Evolutionary conservation across 2,797 vertebrate species (phyloP).

Genomic region (Lates japonicus): DNA sequence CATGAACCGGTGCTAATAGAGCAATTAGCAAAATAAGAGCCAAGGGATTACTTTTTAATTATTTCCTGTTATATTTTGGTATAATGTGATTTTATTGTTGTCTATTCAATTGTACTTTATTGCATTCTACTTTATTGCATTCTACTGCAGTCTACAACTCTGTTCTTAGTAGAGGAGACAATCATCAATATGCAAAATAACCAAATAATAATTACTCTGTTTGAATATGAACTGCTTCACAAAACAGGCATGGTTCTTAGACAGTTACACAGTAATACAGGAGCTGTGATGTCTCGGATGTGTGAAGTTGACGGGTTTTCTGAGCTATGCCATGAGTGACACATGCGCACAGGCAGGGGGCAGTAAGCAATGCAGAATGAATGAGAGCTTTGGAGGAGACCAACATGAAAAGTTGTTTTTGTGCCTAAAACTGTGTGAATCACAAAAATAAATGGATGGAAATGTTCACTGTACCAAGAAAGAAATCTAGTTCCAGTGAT

Average conservation of each 20-base stretch:
- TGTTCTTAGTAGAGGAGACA: not conserved
- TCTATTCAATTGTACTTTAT: not conserved
- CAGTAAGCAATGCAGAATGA: too few relatives aligned
- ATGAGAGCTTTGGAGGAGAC: too few relatives aligned
- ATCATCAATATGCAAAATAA: not conserved
- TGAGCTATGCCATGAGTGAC: too few relatives aligned
- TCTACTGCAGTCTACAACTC: not conserved
- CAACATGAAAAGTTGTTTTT: too few relatives aligned
- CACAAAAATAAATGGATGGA: too few relatives aligned
- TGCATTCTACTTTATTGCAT: not conserved
- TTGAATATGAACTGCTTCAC: not conserved
- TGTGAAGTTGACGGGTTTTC: too few relatives aligned
- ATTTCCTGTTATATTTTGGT: not conserved
- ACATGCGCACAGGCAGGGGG: too few relatives aligned
- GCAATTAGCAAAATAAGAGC: conserved; percentile 35
- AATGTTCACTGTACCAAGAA: too few relatives aligned
- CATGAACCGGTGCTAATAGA: conserved; percentile 23
- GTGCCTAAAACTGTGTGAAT: too few relatives aligned
- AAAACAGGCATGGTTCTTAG: not conserved
- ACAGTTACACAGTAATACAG: too few relatives aligned
- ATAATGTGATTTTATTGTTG: not conserved
- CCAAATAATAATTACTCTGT: not conserved
- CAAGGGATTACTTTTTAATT: not conserved
- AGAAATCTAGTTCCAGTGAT: too few relatives aligned
- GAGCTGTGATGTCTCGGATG: too few relatives aligned